Evolutionary conservation across 2,113 vertebrate species (phyloP).

Genomic region (Progne subis): DNA sequence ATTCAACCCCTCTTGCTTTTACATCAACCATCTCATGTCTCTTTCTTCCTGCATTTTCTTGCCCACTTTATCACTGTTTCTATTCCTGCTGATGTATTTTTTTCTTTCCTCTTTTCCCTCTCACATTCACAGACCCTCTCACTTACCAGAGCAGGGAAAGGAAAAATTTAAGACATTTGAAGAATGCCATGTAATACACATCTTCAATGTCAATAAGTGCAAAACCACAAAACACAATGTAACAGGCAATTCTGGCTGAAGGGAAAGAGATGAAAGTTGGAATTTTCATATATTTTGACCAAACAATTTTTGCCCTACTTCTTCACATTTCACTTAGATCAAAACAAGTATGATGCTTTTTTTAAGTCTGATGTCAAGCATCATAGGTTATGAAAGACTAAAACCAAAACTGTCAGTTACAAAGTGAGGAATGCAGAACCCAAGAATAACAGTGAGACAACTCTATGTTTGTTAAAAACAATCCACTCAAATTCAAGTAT

Average conservation of each 20-base stretch:
- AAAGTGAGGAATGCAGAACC: not conserved
- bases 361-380: conserved; percentile 14
- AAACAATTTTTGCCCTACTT: conserved; percentile 17
- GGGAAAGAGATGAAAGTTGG: not conserved
- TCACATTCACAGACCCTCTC: not conserved
- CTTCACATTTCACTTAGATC: conserved; percentile 5
- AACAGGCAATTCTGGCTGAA: not conserved
- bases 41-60: not conserved
- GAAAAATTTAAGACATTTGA: not conserved
- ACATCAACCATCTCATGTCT: not conserved
- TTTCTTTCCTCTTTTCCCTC: not conserved
- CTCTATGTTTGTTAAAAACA: not conserved
- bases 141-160: not conserved
- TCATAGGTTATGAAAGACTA: not conserved
- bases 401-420: conserved; percentile 5
- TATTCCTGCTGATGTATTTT: not conserved
- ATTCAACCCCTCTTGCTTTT: not conserved
- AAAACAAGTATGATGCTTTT: not conserved
- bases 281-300: not conserved
- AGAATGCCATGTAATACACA: not conserved
- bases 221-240: not conserved
- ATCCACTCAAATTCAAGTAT: not conserved
- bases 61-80: not conserved
- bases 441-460: not conserved
- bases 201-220: not conserved